A percentile compares a stretch with the other conserved stretches of the same genome.
These are phyloP conservation scores for Paratrypauchen microcephalus DNA, from an alignment of 2,797 vertebrate genomes.

Conservation along the genomic window DNA sequence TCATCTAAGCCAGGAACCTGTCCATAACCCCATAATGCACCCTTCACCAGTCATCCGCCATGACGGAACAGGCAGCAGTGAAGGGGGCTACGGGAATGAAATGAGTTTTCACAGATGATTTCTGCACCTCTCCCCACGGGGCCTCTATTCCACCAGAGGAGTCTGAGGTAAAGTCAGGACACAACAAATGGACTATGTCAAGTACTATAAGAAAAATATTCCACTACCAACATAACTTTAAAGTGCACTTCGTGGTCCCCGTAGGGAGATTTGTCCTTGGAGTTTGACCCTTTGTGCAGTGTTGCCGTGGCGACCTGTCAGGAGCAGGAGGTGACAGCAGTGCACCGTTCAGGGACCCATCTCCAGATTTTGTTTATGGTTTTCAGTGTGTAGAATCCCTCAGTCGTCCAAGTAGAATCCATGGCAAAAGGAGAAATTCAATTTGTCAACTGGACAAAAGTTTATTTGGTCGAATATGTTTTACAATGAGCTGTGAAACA, in stretches of 20 bases:
- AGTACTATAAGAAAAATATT: slow-evolving; percentile 8
- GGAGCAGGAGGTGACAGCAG: no score
- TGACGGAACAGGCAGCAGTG: neutral
- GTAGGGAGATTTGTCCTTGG: neutral
- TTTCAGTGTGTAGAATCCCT: no score
- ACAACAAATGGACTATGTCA: neutral
- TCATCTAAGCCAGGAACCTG: no score
- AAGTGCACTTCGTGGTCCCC: neutral
- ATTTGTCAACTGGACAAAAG: no score
- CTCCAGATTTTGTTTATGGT: no score
- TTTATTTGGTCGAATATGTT: no score
- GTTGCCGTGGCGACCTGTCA: no score
- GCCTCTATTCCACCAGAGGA: neutral
- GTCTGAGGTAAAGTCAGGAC: neutral
- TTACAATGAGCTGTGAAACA: no score
- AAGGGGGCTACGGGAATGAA: neutral
- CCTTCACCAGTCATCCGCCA: neutral
- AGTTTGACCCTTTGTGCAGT: neutral
- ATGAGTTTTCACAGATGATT: slow-evolving; percentile 10
- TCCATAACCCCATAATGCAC: neutral
- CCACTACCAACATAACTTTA: neutral
- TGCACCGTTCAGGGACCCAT: no score
- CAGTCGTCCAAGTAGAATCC: no score
- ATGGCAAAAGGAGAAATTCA: no score
- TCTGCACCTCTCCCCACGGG: neutral